Percentiles rank a stretch among this genome's conserved stretches.
Evolutionary conservation across 1,140 invertebrate species (phyloP).

Genomic region (Sitophilus oryzae): DNA sequence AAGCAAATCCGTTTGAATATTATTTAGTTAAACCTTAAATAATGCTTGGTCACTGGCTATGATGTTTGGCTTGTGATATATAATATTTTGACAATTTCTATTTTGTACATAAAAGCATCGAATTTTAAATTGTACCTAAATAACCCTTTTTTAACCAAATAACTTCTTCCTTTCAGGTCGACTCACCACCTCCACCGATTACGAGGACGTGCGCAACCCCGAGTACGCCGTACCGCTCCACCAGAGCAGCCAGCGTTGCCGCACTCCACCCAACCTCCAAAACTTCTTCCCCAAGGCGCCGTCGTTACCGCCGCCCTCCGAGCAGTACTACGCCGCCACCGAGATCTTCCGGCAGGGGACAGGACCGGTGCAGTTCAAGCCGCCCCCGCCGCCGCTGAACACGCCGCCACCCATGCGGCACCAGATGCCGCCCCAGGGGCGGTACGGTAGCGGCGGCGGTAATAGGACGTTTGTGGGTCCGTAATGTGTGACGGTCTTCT

Average conservation of each 20-base stretch:
- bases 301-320: slow-evolving; percentile 34
- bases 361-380: slow-evolving; percentile 18
- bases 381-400: slow-evolving; percentile 37
- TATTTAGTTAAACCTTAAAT: too few species aligned
- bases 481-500: slow-evolving; percentile 32
- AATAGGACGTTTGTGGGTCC: slow-evolving; percentile 37
- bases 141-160: not conserved
- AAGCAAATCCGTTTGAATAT: too few species aligned
- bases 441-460: slow-evolving; percentile 34
- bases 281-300: slow-evolving; percentile 40
- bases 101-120: too few species aligned
- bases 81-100: too few species aligned
- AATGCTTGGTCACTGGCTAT: too few species aligned
- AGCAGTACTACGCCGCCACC: slow-evolving; percentile 41
- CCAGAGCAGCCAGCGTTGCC: slow-evolving; percentile 24
- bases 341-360: slow-evolving; percentile 40
- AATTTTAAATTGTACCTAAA: too few species aligned
- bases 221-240: slow-evolving; percentile 41
- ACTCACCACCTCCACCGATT: slow-evolving; percentile 32
- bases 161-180: slow-evolving; percentile 7
- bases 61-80: too few species aligned
- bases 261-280: slow-evolving; percentile 35
- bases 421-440: slow-evolving; percentile 32
- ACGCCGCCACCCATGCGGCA: slow-evolving; percentile 37
- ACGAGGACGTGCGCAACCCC: slow-evolving; percentile 34